Evolutionary conservation across 2,888 invertebrate species (phyloP), one percentile per base, ranked within the genome.

Genomic region (Ptychoptera contaminata): DNA sequence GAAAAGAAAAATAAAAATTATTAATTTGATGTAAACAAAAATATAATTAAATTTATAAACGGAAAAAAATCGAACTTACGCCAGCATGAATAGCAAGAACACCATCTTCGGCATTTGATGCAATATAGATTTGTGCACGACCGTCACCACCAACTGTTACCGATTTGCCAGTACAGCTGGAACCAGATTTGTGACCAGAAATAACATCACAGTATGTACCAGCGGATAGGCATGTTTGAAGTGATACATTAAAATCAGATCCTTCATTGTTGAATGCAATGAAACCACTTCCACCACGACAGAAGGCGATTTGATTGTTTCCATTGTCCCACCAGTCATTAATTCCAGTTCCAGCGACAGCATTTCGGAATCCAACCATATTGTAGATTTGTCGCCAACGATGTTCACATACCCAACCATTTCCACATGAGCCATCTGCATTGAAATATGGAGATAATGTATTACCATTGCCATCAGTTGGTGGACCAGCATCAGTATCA

Each of bases 351-450:
- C 61, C 67, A n/a, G 65, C 67, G 1, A 76, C 81, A 0, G 67
- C 71, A 54, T 81, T 82, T 47, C 77, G 71, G 59, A 84, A 85
- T 1, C 57, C 69, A 1, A 80, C 78, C 83, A 85, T 85, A 48
- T 74, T 73, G 61, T 67, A 74, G 52, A 85, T 80, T 57, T 79
- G 76, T 1, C 76, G 63, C 84, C 84, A 86, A 2, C 85, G 70
- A 59, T 86, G 81, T 61, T 87, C 84, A 55, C 83, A 84, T 0
- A 82, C 62, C 80, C 82, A 83, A 7, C 79, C 80, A 51, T 74
- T 73, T 1, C 70, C 70, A 55, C 83, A 83, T 1, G 69, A 61
- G 1, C 65, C 61, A 51, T 82, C 78, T 8, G 69, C 56, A 50
- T 76, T 74, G 48, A 82, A 73, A 23, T 64, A 56, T 37, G 76